Evolutionary conservation across 2,797 vertebrate species (phyloP), one percentile per base, ranked within the genome.

Genomic region (Picus viridis): DNA sequence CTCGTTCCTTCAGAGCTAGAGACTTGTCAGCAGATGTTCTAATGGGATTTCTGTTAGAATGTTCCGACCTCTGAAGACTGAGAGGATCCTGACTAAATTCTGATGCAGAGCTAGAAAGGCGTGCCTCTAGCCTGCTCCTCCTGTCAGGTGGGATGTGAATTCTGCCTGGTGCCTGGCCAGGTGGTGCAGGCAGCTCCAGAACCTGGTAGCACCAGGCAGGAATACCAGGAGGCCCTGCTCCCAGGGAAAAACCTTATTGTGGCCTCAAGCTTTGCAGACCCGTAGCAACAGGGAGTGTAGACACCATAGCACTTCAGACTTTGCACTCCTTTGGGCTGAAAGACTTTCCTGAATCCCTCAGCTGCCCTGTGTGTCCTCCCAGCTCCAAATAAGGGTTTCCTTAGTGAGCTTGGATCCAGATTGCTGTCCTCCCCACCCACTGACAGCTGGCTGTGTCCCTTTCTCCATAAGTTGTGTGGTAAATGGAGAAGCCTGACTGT

Each of bases 271-370:
- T 75, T 34, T 83, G 49, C 26, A 32, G 45, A 10, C 19, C 53
- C 16, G 61, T 57, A 47, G 30, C 51, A 75, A 29, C 13, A 13
- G n/a, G 17, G 20, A n/a, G 4, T 5, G 9, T 32, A 70, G 17
- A 7, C 14, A 41, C 27, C 47, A 3, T 0, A 2, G 16, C n/a
- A 16, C 9, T 43, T 10, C 2, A 4, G 16, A 51, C 10, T 4
- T 27, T 0, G 0, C 29, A 13, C 0, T 2, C 20, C 41, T 61
- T 29, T 11, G 41, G 61, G 7, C 11, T 58, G 16, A 12, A 47
- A 24, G 5, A 10, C 49, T 63, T 54, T 82, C 16, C 75, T 62
- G 43, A 54, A 16, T 62, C 65, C 9, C 32, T 80, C 65, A 71
- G 19, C 58, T 84, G 51, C 41, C 32, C 41, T 30, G 30, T 12